Evolutionary conservation across 2,888 invertebrate genomes (phyloP).

Genomic region (Eupithecia centaureata): DNA sequence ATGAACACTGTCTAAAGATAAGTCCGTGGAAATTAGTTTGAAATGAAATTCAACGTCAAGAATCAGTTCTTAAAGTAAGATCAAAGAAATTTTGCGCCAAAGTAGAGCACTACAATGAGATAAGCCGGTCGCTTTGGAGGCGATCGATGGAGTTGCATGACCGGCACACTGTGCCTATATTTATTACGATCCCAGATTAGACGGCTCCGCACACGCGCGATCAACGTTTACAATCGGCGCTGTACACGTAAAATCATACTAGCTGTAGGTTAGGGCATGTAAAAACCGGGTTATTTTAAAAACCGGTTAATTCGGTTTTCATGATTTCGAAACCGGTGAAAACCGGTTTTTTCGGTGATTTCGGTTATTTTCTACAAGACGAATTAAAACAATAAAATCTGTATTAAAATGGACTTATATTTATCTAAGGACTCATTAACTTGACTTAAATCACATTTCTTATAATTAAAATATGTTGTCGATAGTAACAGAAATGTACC

Average conservation of each 20-base stretch:
- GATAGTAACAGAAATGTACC: too few relatives aligned
- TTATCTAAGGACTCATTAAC: too few relatives aligned
- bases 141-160: conserved; percentile 68
- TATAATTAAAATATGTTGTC: too few relatives aligned
- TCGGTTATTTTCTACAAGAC: too few relatives aligned
- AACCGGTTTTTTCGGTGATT: too few relatives aligned
- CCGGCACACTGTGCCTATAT: conserved; percentile 67
- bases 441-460: too few relatives aligned
- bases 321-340: too few relatives aligned
- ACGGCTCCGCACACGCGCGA: conserved; percentile 62
- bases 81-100: conserved; percentile 41
- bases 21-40: not conserved
- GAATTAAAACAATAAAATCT: too few relatives aligned
- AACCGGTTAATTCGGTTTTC: too few relatives aligned
- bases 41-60: conserved; percentile 2
- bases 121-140: conserved; percentile 34
- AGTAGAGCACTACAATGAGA: conserved; percentile 41
- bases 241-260: conserved; percentile 51
- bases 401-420: too few relatives aligned
- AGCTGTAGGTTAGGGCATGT: too few relatives aligned
- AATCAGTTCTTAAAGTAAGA: conserved; percentile 23
- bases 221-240: conserved; percentile 43
- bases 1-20: conserved; percentile 3
- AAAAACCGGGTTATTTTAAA: too few relatives aligned
- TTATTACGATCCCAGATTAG: conserved; percentile 66